A percentile compares a stretch with the other conserved stretches of the same genome.
Evolutionary conservation across 1,140 invertebrate genomes (phyloP).

Genomic region (Magallana gigas): DNA sequence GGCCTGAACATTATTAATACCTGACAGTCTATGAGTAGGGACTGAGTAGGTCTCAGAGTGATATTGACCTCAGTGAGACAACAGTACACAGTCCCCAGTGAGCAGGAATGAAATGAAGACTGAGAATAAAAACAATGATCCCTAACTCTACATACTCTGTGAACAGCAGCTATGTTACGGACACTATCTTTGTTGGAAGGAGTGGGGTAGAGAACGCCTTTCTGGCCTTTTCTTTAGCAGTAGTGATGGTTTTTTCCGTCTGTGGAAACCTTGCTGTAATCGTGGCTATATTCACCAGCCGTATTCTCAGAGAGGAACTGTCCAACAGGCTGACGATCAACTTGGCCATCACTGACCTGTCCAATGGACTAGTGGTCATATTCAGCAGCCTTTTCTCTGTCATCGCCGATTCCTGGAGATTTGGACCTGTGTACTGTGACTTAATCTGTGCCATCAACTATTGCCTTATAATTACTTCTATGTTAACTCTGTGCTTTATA

Average conservation of each 20-base stretch:
- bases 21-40: not conserved
- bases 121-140: too few species aligned
- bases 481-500: slow-evolving; percentile 78
- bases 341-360: slow-evolving; percentile 74
- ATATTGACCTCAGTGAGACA: not conserved
- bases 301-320: slow-evolving; percentile 66
- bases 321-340: slow-evolving; percentile 75
- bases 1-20: not conserved
- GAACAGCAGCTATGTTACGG: not conserved
- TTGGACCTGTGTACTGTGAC: slow-evolving; percentile 67
- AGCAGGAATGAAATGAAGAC: not conserved
- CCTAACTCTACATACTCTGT: not conserved
- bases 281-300: slow-evolving; percentile 59
- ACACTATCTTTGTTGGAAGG: not conserved
- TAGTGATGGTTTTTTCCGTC: slow-evolving; percentile 65
- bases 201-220: slow-evolving; percentile 49
- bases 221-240: slow-evolving; percentile 55
- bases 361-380: slow-evolving; percentile 74
- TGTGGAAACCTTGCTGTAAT: slow-evolving; percentile 74
- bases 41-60: not conserved
- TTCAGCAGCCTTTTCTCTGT: slow-evolving; percentile 65
- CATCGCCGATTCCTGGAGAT: slow-evolving; percentile 62
- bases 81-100: not conserved
- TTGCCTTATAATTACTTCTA: slow-evolving; percentile 77
- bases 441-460: slow-evolving; percentile 76